These are phyloP conservation scores for Leptestheria dahalacensis DNA, from an alignment of 1,140 invertebrate species.

Conservation along the genomic window DNA sequence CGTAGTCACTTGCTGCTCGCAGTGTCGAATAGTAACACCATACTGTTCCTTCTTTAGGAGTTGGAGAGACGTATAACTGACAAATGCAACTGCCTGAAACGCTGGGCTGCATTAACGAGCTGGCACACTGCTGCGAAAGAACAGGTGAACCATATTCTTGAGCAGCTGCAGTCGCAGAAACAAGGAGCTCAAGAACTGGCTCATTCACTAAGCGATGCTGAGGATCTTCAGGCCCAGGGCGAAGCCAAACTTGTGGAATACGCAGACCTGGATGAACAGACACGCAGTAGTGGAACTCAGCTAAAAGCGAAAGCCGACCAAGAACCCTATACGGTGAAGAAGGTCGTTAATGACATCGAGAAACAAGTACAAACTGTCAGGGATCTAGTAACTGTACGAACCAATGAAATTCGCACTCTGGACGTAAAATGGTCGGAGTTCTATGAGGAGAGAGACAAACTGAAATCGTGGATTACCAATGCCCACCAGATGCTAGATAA, in stretches of 20 bases:
- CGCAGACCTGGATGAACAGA: constrained; percentile 48
- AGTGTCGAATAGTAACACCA: too few relatives aligned
- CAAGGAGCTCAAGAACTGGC: constrained; percentile 43
- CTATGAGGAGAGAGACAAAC: constrained; percentile 23
- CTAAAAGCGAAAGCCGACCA: constrained; percentile 49
- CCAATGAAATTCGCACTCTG: constrained; percentile 50
- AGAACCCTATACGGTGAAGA: constrained; percentile 47
- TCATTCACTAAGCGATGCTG: constrained; percentile 30
- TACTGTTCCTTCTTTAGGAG: constrained; percentile 34
- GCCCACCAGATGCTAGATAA: constrained; percentile 21
- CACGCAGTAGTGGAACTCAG: constrained; percentile 32
- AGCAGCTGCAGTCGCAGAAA: constrained; percentile 57
- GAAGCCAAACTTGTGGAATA: constrained; percentile 50
- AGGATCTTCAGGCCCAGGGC: constrained; percentile 44
- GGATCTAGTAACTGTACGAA: constrained; percentile 36
- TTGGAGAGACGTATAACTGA: constrained; percentile 55
- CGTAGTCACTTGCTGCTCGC: too few relatives aligned
- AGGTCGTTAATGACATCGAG: constrained; percentile 52
- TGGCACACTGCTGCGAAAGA: constrained; percentile 67
- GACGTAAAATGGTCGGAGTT: constrained; percentile 25
- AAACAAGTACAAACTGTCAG: constrained; percentile 32
- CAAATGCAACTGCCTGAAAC: constrained; percentile 58
- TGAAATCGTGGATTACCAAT: constrained; percentile 20
- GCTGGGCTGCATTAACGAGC: constrained; percentile 63
- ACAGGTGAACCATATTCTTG: constrained; percentile 60